phyloP scores from a whole-genome alignment of 2,113 vertebrate genomes.

The Pedetes capensis region DNA sequence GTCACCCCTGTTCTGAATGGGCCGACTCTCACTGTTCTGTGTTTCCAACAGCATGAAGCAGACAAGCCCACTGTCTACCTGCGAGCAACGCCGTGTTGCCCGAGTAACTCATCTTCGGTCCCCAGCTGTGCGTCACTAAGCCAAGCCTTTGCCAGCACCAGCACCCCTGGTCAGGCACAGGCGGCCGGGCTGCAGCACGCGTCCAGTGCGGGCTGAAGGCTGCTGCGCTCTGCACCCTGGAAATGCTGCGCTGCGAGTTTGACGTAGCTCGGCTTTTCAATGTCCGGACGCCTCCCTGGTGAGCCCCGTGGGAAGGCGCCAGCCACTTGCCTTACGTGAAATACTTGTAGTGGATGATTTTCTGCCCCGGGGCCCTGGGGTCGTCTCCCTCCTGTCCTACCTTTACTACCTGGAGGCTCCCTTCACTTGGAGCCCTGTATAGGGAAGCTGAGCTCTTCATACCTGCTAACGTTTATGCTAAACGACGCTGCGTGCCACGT shows the following conservation, averaged over 20 bases:
- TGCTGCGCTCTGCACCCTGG: background rate
- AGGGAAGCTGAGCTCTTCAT: background rate
- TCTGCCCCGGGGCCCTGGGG: background rate
- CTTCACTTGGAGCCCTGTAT: too few species aligned
- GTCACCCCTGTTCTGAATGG: background rate
- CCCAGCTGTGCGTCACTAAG: background rate
- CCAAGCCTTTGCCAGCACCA: too few species aligned
- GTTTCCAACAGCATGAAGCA: too few species aligned
- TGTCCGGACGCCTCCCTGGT: too few species aligned
- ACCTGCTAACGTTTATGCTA: background rate
- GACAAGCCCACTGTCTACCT: background rate
- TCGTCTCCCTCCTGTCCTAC: background rate
- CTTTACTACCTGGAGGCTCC: background rate
- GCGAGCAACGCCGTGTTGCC: background rate
- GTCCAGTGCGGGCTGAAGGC: background rate
- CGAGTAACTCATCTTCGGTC: background rate
- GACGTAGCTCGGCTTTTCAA: too few species aligned
- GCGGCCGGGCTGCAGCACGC: background rate
- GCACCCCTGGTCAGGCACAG: too few species aligned
- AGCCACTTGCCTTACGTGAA: background rate
- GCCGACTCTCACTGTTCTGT: background rate
- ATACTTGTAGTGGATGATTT: too few species aligned
- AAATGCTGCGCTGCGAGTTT: background rate
- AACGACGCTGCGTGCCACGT: accelerated
- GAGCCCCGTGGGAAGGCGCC: background rate